Percentiles rank a stretch among this genome's conserved stretches.
Evolutionary conservation across 2,113 vertebrate genomes (phyloP).

Genomic region (Halichoeres trimaculatus): DNA sequence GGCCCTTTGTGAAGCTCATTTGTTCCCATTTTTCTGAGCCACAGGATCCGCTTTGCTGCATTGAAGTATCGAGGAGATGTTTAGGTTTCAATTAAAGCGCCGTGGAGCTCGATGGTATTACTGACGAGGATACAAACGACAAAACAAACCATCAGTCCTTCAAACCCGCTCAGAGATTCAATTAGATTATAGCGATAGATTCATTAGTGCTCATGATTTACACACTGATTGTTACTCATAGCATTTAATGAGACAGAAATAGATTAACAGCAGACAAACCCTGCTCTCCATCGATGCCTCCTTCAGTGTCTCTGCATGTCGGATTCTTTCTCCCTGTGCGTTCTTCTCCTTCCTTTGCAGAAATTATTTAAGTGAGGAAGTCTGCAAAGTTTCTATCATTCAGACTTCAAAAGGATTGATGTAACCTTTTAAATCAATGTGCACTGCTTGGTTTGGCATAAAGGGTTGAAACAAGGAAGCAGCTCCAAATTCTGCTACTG

Average conservation of each 20-base stretch:
- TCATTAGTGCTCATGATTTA: conserved; percentile 52
- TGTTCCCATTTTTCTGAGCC: conserved; percentile 4
- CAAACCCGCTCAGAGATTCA: conserved; percentile 55
- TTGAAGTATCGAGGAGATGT: conserved; percentile 28
- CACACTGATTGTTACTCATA: conserved; percentile 41
- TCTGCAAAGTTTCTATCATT: too few relatives aligned
- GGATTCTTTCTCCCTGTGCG: neutral
- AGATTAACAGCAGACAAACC: conserved; percentile 5
- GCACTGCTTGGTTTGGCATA: too few relatives aligned
- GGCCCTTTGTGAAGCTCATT: conserved; percentile 25
- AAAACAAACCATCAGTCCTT: conserved; percentile 60
- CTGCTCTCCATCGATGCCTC: neutral
- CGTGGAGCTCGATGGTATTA: conserved; percentile 37
- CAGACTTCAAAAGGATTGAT: too few relatives aligned
- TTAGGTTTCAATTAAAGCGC: conserved; percentile 54
- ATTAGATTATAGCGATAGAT: conserved; percentile 68
- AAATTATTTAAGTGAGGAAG: neutral
- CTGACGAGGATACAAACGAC: conserved; percentile 37
- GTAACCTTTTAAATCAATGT: too few relatives aligned
- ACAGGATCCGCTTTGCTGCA: conserved; percentile 48
- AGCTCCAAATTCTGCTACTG: too few relatives aligned
- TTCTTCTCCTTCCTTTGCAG: neutral
- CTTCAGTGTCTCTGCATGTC: neutral
- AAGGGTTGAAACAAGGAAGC: too few relatives aligned
- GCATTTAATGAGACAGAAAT: conserved; percentile 34